Conservation (phyloP, 2,113 vertebrate species). For the Sterrhoptilus dennistouni region DNA sequence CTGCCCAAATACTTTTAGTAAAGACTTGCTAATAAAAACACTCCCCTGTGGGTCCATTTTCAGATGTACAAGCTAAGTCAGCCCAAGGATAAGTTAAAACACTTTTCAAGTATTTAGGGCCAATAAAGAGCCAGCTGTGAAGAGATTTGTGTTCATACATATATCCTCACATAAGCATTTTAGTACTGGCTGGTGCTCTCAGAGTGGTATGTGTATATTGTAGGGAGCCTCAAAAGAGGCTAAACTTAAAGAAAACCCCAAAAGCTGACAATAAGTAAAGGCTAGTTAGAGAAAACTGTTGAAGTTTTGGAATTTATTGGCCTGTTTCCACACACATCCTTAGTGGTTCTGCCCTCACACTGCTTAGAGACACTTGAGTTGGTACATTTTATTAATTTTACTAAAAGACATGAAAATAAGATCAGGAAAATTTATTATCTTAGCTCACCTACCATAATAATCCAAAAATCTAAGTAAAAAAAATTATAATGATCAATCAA, state of each 20-base stretch:
- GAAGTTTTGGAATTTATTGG: neutral
- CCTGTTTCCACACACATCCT: neutral
- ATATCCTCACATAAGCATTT: neutral
- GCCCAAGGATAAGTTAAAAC: neutral
- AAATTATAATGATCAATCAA: neutral
- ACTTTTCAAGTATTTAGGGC: neutral
- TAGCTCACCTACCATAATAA: neutral
- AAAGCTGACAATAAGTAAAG: neutral
- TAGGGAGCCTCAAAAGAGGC: neutral
- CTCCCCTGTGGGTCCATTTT: constrained; percentile 4
- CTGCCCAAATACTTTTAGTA: neutral
- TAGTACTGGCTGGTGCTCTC: neutral
- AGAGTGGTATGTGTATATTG: neutral
- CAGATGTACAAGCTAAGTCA: neutral
- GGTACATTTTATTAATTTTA: neutral
- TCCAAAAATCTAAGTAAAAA: neutral
- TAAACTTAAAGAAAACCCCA: neutral
- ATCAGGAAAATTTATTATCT: neutral
- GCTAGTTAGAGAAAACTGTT: neutral
- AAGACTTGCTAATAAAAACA: constrained; percentile 21
- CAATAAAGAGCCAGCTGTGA: neutral
- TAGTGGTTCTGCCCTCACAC: neutral
- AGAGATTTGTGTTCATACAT: neutral
- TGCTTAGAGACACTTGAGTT: neutral
- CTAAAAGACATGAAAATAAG: neutral